Evolutionary conservation across 1,140 invertebrate species (phyloP).

Genomic region (Whitmania pigra): DNA sequence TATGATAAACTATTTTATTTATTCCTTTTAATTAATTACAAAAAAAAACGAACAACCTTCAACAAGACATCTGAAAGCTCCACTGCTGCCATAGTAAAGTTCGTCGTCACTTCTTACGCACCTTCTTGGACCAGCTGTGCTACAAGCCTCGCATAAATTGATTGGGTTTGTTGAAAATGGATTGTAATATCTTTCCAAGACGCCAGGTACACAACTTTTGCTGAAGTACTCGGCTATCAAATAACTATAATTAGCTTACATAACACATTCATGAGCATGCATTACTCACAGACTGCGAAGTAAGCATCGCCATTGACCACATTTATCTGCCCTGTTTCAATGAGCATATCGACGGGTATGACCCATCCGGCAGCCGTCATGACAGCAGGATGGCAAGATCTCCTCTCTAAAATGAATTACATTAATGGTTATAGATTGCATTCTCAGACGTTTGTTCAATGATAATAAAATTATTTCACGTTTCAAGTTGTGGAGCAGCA

Average conservation of each 20-base stretch:
- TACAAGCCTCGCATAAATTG: slow-evolving; percentile 82
- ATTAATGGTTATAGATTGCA: neutral
- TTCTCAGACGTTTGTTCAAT: neutral
- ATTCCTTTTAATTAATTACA: neutral
- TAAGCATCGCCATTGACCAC: slow-evolving; percentile 79
- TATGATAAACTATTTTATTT: neutral
- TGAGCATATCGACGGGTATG: slow-evolving; percentile 77
- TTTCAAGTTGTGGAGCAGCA: slow-evolving; percentile 42
- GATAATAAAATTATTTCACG: slow-evolving; percentile 27
- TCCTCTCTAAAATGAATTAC: slow-evolving; percentile 29
- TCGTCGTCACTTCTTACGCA: slow-evolving; percentile 72
- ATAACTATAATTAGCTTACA: slow-evolving; percentile 1
- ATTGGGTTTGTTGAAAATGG: slow-evolving; percentile 62
- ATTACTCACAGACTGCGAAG: slow-evolving; percentile 53
- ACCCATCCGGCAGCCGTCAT: slow-evolving; percentile 88
- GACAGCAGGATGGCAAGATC: slow-evolving; percentile 79
- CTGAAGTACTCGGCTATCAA: slow-evolving; percentile 63
- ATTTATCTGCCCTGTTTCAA: slow-evolving; percentile 83
- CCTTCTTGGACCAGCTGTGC: slow-evolving; percentile 65
- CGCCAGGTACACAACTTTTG: slow-evolving; percentile 77
- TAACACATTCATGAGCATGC: neutral
- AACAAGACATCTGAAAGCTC: slow-evolving; percentile 79
- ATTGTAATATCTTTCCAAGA: slow-evolving; percentile 66
- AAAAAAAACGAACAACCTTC: slow-evolving; percentile 60
- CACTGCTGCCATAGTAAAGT: slow-evolving; percentile 75